These are phyloP conservation scores for Isaurus tuberculatus DNA, from an alignment of 92 coral and sea anemone genomes.

Conservation along the genomic window DNA sequence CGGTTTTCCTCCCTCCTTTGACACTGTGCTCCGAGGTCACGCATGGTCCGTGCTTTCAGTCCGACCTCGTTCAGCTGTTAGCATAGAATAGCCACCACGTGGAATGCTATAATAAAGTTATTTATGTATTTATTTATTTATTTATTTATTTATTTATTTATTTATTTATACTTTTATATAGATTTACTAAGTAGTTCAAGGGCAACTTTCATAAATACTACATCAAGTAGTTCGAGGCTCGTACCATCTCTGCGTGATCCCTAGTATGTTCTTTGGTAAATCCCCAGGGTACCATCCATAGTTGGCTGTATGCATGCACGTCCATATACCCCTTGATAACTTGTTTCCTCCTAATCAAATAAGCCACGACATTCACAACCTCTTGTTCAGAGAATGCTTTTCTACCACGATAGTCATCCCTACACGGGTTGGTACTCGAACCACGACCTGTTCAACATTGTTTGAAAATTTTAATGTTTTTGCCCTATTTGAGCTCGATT, in stretches of 20 bases:
- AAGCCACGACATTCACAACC: slow-evolving; percentile 66
- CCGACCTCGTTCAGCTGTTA: too few species aligned
- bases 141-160: too few species aligned
- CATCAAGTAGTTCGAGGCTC: neutral
- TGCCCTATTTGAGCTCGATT: too few species aligned
- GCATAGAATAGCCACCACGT: too few species aligned
- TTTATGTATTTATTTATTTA: too few species aligned
- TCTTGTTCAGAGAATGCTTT: slow-evolving; percentile 71
- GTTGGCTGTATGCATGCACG: slow-evolving; percentile 82
- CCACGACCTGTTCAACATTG: slow-evolving; percentile 56
- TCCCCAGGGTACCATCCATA: slow-evolving; percentile 93
- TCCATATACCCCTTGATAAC: slow-evolving; percentile 79
- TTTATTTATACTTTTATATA: neutral
- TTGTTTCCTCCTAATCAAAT: slow-evolving; percentile 41
- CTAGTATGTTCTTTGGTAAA: slow-evolving; percentile 38
- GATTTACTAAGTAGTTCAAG: too few species aligned
- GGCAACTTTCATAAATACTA: neutral
- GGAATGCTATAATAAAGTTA: too few species aligned
- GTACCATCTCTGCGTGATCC: slow-evolving; percentile 72
- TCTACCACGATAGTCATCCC: slow-evolving; percentile 67
- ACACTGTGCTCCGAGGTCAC: too few species aligned
- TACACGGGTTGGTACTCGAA: slow-evolving; percentile 70
- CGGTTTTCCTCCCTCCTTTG: too few species aligned
- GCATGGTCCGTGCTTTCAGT: too few species aligned
- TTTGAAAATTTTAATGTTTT: neutral